A percentile compares a stretch with the other conserved stretches of the same genome.
These are phyloP conservation scores for Ornithorhynchus anatinus DNA, from an alignment of 2,113 vertebrate species.

Conservation along the genomic window DNA sequence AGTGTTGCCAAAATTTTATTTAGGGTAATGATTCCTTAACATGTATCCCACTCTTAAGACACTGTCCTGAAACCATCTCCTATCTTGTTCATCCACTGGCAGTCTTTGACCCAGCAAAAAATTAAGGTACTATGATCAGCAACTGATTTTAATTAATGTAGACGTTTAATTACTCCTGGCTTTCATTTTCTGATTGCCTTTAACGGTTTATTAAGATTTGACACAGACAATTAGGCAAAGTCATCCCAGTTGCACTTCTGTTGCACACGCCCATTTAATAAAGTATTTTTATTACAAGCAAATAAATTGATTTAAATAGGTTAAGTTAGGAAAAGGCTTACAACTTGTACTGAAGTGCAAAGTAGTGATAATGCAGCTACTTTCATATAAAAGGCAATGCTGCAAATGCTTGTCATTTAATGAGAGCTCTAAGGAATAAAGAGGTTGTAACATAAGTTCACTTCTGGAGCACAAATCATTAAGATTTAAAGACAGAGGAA, in stretches of 20 bases:
- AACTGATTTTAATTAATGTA: slow-evolving; percentile 64
- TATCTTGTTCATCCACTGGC: slow-evolving; percentile 10
- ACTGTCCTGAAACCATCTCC: slow-evolving; percentile 17
- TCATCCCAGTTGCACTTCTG: slow-evolving; percentile 5
- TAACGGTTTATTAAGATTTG: slow-evolving; percentile 51
- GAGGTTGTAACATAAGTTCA: not conserved
- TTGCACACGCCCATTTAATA: slow-evolving; percentile 29
- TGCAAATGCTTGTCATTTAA: slow-evolving; percentile 15
- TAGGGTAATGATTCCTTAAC: slow-evolving; percentile 29
- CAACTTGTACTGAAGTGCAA: not conserved
- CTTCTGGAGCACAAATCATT: slow-evolving; percentile 29
- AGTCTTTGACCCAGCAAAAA: slow-evolving; percentile 45
- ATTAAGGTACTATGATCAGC: slow-evolving; percentile 40
- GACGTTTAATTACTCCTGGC: slow-evolving; percentile 29
- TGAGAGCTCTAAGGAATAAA: not conserved
- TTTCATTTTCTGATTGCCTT: slow-evolving; percentile 52
- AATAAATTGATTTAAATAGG: slow-evolving; percentile 11
- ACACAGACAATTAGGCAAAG: slow-evolving; percentile 42
- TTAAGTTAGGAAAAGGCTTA: slow-evolving; percentile 28
- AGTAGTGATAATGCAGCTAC: not conserved
- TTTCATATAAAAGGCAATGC: not conserved
- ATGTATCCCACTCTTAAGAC: slow-evolving; percentile 28
- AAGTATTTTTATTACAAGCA: slow-evolving; percentile 26
- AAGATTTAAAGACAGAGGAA: slow-evolving; percentile 22
- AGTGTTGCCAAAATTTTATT: slow-evolving; percentile 19